phyloP scores from a whole-genome alignment of 2,797 vertebrate genomes.

The Leptodactylus fallax region DNA sequence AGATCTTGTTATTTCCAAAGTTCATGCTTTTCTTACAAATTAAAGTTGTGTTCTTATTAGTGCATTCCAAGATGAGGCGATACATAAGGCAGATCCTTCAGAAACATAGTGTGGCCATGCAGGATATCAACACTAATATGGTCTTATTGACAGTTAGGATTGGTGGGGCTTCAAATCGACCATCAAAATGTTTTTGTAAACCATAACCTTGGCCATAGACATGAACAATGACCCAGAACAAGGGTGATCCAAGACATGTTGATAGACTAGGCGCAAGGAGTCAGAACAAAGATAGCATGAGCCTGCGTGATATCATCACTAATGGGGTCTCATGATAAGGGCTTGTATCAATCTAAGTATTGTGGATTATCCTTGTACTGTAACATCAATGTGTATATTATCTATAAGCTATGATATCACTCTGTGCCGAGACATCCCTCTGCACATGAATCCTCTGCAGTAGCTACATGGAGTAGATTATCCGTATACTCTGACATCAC shows the following conservation, averaged over 20 bases:
- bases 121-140: neutral
- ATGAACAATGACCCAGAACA: neutral
- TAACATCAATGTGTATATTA: neutral
- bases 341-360: too few relatives aligned
- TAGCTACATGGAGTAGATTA: neutral
- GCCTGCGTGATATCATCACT: neutral
- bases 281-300: neutral
- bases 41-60: constrained; percentile 10
- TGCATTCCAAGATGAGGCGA: neutral
- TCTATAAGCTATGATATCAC: neutral
- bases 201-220: neutral
- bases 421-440: neutral
- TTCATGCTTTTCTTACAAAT: constrained; percentile 53
- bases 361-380: neutral
- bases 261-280: neutral
- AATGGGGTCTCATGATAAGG: neutral
- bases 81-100: neutral
- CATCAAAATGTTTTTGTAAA: neutral
- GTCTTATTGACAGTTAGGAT: neutral
- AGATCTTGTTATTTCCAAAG: constrained; percentile 41
- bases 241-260: neutral
- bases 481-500: neutral
- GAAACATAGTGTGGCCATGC: neutral
- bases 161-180: neutral
- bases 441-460: neutral